phyloP scores from a whole-genome alignment of 1,140 invertebrate species.

The Whitmania pigra region DNA sequence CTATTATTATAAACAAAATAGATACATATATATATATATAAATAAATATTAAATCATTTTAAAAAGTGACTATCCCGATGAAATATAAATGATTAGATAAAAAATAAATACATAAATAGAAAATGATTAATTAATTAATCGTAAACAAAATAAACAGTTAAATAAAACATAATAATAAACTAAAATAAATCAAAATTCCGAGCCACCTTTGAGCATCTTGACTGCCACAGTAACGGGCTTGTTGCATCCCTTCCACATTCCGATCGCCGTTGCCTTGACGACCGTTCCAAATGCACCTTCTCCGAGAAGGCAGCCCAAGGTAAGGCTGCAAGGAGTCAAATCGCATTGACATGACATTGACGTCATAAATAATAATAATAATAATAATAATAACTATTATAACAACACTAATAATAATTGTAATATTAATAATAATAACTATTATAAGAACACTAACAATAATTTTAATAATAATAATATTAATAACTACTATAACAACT shows the following conservation, averaged over 20 bases:
- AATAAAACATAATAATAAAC: no score
- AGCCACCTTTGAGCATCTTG: constrained; percentile 84
- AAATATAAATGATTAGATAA: no score
- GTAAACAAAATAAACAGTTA: no score
- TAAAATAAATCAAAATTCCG: background rate
- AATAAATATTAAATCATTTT: no score
- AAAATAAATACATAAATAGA: no score
- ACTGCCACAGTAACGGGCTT: constrained; percentile 60
- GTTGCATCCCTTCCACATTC: background rate
- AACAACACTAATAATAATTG: background rate
- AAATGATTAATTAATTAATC: no score
- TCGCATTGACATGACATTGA: background rate
- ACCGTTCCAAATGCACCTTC: constrained; percentile 28
- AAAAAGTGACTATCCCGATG: no score
- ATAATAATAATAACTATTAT: background rate
- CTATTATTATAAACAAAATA: no score
- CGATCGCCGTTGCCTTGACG: constrained; percentile 20
- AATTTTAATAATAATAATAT: background rate
- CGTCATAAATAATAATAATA: background rate
- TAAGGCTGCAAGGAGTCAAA: constrained; percentile 16
- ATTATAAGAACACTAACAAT: background rate
- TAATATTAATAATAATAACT: background rate
- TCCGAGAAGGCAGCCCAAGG: constrained; percentile 24
- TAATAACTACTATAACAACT: background rate
- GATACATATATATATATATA: no score